phyloP scores from a whole-genome alignment of 1,140 invertebrate species.

The Dendroctonus valens region DNA sequence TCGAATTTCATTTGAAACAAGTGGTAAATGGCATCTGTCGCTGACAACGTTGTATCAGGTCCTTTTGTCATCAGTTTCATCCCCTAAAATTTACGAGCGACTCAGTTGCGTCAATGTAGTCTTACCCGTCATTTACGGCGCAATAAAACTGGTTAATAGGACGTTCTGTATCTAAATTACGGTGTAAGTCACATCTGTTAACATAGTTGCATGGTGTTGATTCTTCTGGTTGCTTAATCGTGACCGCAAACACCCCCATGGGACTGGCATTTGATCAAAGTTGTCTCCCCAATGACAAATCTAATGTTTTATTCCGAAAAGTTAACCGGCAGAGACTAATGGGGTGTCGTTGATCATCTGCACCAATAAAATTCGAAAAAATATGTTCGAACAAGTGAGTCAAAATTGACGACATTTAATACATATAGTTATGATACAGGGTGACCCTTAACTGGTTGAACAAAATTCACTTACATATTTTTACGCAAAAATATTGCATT shows the following conservation, averaged over 20 bases:
- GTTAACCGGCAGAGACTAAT: constrained; percentile 28
- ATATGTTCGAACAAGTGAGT: not conserved
- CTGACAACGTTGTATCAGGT: not conserved
- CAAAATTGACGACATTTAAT: too few species aligned
- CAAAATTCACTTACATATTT: not conserved
- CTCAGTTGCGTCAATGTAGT: constrained; percentile 5
- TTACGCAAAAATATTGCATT: not conserved
- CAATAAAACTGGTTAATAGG: constrained; percentile 32
- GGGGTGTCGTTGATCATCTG: not conserved
- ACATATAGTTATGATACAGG: too few species aligned
- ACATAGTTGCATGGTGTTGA: constrained; percentile 7
- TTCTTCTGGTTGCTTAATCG: constrained; percentile 23
- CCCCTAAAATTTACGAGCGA: constrained; percentile 19
- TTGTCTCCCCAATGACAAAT: constrained; percentile 15
- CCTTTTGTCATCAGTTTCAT: constrained; percentile 10
- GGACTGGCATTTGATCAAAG: constrained; percentile 18
- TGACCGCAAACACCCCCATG: constrained; percentile 27
- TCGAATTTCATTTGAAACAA: too few species aligned
- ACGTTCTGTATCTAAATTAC: constrained; percentile 28
- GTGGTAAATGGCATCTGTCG: constrained; percentile 3
- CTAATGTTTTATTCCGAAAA: constrained; percentile 24
- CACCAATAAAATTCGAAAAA: not conserved
- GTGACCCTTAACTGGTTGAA: too few species aligned
- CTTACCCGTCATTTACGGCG: constrained; percentile 26
- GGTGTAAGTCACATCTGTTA: constrained; percentile 34